Percentiles rank a stretch among this genome's conserved stretches.
Conservation (phyloP, 2,113 vertebrate genomes). For the rat (Rattus norvegicus) region GRCr8 NC_086027.1:109881501-109882000, state of each 20-base stretch:
- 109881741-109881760: background rate
- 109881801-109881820: slow-evolving; percentile 15
- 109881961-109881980: slow-evolving; percentile 64
- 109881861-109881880: slow-evolving; percentile 44
- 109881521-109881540: background rate
- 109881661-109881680: background rate
- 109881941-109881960: slow-evolving; percentile 52
- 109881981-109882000: slow-evolving; percentile 24
- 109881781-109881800: slow-evolving; percentile 35
- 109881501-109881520: background rate
- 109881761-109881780: background rate
- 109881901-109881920: slow-evolving; percentile 59
- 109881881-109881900: slow-evolving; percentile 42
- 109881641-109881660: background rate
- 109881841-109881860: slow-evolving; percentile 61
- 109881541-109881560: background rate
- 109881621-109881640: background rate
- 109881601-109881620: background rate
- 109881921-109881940: slow-evolving; percentile 47
- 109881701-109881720: background rate
- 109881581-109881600: background rate
- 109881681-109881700: background rate
- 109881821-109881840: slow-evolving; percentile 35
- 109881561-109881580: background rate
- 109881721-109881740: background rate